Conservation (phyloP, 2,113 vertebrate species). For the Myrmecobius fasciatus region DNA sequence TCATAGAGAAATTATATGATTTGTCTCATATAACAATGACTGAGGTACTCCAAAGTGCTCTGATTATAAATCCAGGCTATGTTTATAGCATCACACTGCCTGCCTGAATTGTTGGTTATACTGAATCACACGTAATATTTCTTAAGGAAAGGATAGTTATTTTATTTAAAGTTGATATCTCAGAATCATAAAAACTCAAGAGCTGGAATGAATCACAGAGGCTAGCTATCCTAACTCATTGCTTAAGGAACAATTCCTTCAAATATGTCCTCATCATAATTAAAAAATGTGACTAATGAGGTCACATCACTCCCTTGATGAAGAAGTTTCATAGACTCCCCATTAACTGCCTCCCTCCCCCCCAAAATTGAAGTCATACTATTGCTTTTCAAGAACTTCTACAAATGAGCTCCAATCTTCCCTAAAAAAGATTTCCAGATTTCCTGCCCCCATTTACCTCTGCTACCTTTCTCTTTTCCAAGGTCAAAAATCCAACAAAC, state of each 20-base stretch:
- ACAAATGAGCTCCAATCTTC: background rate
- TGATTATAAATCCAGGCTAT: background rate
- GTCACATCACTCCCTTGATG: background rate
- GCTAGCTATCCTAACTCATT: background rate
- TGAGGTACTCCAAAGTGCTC: background rate
- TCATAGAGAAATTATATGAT: background rate
- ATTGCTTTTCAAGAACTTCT: background rate
- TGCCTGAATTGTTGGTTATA: background rate
- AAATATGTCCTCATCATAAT: background rate
- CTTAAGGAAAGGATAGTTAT: background rate
- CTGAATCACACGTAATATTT: background rate
- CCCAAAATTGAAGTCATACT: background rate
- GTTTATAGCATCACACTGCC: background rate
- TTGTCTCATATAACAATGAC: background rate
- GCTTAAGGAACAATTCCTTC: background rate
- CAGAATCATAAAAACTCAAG: background rate
- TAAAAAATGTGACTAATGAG: background rate
- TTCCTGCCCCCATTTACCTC: background rate
- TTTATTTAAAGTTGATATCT: background rate
- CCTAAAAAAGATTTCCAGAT: background rate
- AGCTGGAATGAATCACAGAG: background rate
- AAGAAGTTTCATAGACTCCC: background rate
- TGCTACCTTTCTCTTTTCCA: too few species aligned
- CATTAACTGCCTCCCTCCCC: background rate
- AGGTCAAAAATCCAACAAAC: too few species aligned